Percentiles rank a stretch among this genome's conserved stretches.
Conservation (phyloP, 1,140 invertebrate genomes). For the Macrocentrus cingulum region DNA sequence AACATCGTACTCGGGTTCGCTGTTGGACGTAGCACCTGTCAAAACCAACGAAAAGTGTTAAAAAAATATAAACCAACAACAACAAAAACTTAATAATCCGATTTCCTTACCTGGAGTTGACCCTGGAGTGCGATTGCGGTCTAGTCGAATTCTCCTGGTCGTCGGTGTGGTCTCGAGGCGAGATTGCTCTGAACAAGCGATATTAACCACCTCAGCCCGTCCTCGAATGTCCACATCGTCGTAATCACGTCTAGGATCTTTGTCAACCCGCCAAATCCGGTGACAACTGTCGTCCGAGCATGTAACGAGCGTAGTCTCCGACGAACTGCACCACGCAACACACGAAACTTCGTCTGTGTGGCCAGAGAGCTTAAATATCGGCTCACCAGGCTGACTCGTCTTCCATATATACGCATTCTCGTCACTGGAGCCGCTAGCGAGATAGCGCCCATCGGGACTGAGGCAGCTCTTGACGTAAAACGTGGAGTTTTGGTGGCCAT, state of each 20-base stretch:
- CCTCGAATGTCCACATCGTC: conserved; percentile 58
- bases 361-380: conserved; percentile 69
- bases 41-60: too few species aligned
- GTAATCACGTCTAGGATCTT: conserved; percentile 59
- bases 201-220: conserved; percentile 56
- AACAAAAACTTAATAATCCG: background rate
- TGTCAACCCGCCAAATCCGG: conserved; percentile 73
- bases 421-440: conserved; percentile 83
- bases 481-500: conserved; percentile 73
- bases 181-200: too few species aligned
- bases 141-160: conserved; percentile 18
- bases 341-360: conserved; percentile 83
- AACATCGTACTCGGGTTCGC: too few species aligned
- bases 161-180: conserved; percentile 46
- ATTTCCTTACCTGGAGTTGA: conserved; percentile 30
- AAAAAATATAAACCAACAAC: too few species aligned
- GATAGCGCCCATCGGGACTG: conserved; percentile 76
- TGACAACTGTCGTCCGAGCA: conserved; percentile 79
- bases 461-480: conserved; percentile 83
- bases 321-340: conserved; percentile 72
- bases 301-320: conserved; percentile 68
- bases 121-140: conserved; percentile 31
- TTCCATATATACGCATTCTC: conserved; percentile 84
- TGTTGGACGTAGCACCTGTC: too few species aligned
- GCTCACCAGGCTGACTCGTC: conserved; percentile 63